Percentiles rank a stretch among this genome's conserved stretches.
These are phyloP conservation scores for Vespertilio murinus DNA, from an alignment of 2,797 vertebrate species.

Conservation along the genomic window DNA sequence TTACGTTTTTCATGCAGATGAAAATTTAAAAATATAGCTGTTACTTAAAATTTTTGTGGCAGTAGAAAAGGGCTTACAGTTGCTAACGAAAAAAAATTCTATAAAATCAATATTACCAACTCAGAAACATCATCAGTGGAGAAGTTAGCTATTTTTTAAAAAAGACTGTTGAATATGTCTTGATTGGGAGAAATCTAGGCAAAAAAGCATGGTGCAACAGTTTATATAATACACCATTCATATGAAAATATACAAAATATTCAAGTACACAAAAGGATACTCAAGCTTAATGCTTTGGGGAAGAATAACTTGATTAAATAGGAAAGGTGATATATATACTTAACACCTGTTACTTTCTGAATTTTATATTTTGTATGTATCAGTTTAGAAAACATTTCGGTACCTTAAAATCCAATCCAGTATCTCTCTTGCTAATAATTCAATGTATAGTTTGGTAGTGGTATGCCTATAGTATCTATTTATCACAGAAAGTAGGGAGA, in stretches of 20 bases:
- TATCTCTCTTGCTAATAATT: background rate
- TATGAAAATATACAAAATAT: background rate
- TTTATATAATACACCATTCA: background rate
- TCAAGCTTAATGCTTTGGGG: background rate
- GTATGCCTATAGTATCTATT: background rate
- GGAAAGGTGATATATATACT: background rate
- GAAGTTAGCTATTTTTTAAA: background rate
- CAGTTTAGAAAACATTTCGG: background rate
- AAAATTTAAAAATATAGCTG: background rate
- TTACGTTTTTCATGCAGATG: background rate
- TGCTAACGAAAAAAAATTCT: background rate
- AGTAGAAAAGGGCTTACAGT: background rate
- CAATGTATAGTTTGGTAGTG: background rate
- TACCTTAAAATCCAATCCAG: background rate
- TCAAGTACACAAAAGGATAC: background rate
- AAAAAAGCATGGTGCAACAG: background rate
- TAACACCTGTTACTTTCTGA: background rate
- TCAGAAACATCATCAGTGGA: background rate
- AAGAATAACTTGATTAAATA: background rate
- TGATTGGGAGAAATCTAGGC: background rate
- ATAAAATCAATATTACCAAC: background rate
- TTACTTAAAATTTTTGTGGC: constrained; percentile 9
- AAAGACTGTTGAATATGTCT: background rate
- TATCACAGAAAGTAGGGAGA: background rate
- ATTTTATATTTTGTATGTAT: background rate